Base-by-base conservation (phyloP, 1,140 invertebrate species). In the Drosophila auraria region DNA sequence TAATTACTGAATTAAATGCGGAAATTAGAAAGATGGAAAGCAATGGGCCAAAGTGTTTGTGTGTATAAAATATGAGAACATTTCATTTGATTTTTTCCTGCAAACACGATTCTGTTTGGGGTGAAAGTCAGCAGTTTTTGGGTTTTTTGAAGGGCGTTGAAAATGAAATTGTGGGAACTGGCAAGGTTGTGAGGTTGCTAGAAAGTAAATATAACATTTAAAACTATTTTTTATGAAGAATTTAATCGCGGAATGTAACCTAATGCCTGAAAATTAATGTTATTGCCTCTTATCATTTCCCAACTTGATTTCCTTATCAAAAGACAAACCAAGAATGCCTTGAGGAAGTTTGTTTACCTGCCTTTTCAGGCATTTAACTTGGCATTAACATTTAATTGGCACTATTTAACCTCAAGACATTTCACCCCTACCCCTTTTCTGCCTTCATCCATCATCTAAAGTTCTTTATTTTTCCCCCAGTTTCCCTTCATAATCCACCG, bases 1-100 rank as follows among this genome's bases (percentile, higher is more conserved):
- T 77, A 76, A 77, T 77, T 77, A 44, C 72, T 59, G 49, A 77
- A 77, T 77, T 75, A 77, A 76, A 47, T 77, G 61, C 54, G 61
- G 72, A 76, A 77, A 77, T 77, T 76, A 64, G 59, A 75, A 64
- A 74, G 71, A 64, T 75, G 58, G 45, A 77, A 59, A 58, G 63
- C 33, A 23, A 47, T 47, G 68, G 61, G 50, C 38, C 49, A 38
- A 50, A 53, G 11, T 71, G n/a, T 9, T 68, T 45, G 40, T 30
- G 2, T 9, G 44, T 36, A 27, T 56, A 27, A 42, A 58, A 76
- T 54, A 66, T 76, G 62, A 66, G 61, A 76, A 53, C 49, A 66
- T 69, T 60, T 44, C 5, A 27, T 27, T 6, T 27, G 27, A 44
- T 44, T 49, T 56, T 49, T 56, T 49, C 44, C 33, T 33, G 44